Evolutionary conservation across 2,888 invertebrate species (phyloP).

Genomic region (Ferdinandea cuprea): DNA sequence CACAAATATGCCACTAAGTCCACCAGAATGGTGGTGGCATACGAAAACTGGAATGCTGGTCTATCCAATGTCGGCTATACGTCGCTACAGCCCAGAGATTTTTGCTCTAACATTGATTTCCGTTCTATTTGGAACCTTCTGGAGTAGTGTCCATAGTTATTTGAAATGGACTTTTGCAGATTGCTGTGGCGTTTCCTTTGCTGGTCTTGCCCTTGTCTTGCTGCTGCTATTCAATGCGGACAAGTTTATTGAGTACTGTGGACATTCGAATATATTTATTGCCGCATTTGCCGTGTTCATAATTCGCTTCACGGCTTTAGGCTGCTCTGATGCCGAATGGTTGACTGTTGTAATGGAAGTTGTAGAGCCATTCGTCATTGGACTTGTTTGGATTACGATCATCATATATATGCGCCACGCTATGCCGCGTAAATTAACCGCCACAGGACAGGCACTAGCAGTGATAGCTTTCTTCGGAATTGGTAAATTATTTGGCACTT

Average conservation of each 20-base stretch:
- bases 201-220: slow-evolving; percentile 78
- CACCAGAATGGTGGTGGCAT: slow-evolving; percentile 95
- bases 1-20: slow-evolving; percentile 88
- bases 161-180: slow-evolving; percentile 86
- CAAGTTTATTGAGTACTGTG: slow-evolving; percentile 91
- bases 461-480: slow-evolving; percentile 91
- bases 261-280: slow-evolving; percentile 91
- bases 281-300: slow-evolving; percentile 92
- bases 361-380: slow-evolving; percentile 90
- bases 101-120: slow-evolving; percentile 88
- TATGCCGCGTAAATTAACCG: slow-evolving; percentile 89
- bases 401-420: slow-evolving; percentile 92
- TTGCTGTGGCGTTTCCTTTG: slow-evolving; percentile 76
- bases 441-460: slow-evolving; percentile 90
- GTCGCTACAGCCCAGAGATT: slow-evolving; percentile 90
- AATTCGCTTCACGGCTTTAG: slow-evolving; percentile 88
- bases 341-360: slow-evolving; percentile 88
- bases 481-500: slow-evolving; percentile 83
- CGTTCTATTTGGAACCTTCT: slow-evolving; percentile 89
- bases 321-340: slow-evolving; percentile 84
- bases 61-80: slow-evolving; percentile 90
- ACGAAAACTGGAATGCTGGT: slow-evolving; percentile 90
- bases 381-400: slow-evolving; percentile 91
- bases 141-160: slow-evolving; percentile 92
- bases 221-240: slow-evolving; percentile 87